These are phyloP conservation scores for Gryllus longicercus DNA, from an alignment of 2,888 invertebrate species.

Conservation along the genomic window DNA sequence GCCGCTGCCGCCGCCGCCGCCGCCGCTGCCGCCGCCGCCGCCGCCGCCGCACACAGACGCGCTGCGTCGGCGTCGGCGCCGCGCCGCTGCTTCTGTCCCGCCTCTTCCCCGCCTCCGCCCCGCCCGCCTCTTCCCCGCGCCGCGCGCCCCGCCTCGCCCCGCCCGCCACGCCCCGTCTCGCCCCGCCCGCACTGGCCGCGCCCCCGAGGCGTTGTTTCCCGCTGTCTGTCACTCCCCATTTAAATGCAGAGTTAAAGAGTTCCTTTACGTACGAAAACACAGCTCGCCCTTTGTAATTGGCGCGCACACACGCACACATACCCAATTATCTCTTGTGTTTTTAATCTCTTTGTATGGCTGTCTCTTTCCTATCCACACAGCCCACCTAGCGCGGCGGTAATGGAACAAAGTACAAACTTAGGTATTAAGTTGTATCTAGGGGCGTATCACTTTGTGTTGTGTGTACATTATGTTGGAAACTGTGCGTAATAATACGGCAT, in stretches of 20 bases:
- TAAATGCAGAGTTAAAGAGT: constrained; percentile 31
- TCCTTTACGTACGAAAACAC: constrained; percentile 33
- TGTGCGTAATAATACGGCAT: background rate
- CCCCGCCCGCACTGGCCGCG: background rate
- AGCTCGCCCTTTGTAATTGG: constrained; percentile 32
- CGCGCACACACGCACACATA: constrained; percentile 30
- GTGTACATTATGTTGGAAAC: constrained; percentile 11
- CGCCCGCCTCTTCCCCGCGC: background rate
- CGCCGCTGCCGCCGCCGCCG: no score
- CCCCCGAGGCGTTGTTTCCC: constrained; percentile 11
- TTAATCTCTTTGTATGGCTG: constrained; percentile 32
- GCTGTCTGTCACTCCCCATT: constrained; percentile 28
- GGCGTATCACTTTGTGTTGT: constrained; percentile 17
- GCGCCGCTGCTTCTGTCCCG: background rate
- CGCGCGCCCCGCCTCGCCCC: no score
- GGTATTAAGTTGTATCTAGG: constrained; percentile 11
- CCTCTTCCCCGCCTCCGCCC: background rate
- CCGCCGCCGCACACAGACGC: no score
- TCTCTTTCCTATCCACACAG: constrained; percentile 25
- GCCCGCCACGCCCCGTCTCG: background rate
- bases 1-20: no score
- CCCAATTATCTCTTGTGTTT: constrained; percentile 32
- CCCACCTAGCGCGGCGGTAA: background rate
- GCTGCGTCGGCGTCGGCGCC: background rate
- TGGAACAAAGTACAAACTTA: constrained; percentile 2